Conservation (phyloP, 2,888 invertebrate species). For the Ernsta delagoae region DNA sequence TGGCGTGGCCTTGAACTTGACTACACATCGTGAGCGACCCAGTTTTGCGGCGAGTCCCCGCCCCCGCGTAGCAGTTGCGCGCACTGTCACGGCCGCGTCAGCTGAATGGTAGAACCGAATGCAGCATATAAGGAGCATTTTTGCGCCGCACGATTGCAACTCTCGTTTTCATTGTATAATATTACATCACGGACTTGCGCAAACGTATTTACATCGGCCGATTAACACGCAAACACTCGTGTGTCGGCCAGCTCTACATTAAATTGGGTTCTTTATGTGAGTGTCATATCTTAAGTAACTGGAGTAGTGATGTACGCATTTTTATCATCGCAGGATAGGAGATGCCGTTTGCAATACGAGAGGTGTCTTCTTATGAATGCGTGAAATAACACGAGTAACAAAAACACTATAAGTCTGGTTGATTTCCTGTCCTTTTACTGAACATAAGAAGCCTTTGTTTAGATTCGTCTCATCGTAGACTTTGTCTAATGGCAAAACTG, state of each 20-base stretch:
- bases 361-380: conserved; percentile 22
- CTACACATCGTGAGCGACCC: conserved; percentile 77
- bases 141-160: conserved; percentile 60
- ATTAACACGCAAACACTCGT: conserved; percentile 55
- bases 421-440: conserved; percentile 33
- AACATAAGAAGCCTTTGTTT: conserved; percentile 28
- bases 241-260: conserved; percentile 26
- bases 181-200: conserved; percentile 63
- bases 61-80: conserved; percentile 60
- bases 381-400: conserved; percentile 29
- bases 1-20: conserved; percentile 83
- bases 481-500: conserved; percentile 22
- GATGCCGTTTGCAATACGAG: conserved; percentile 27
- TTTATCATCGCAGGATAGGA: conserved; percentile 16
- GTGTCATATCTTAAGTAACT: conserved; percentile 40
- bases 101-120: conserved; percentile 68
- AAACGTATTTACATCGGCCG: conserved; percentile 57
- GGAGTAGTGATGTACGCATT: conserved; percentile 31
- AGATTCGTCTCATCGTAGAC: conserved; percentile 1
- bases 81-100: conserved; percentile 70
- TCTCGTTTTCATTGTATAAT: conserved; percentile 72
- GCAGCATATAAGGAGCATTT: conserved; percentile 68
- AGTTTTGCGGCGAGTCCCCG: conserved; percentile 66
- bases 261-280: conserved; percentile 19
- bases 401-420: conserved; percentile 36